Percentiles rank a stretch among this genome's conserved stretches.
Conservation (phyloP, 2,797 vertebrate species). For the Garrulus glandarius region DNA sequence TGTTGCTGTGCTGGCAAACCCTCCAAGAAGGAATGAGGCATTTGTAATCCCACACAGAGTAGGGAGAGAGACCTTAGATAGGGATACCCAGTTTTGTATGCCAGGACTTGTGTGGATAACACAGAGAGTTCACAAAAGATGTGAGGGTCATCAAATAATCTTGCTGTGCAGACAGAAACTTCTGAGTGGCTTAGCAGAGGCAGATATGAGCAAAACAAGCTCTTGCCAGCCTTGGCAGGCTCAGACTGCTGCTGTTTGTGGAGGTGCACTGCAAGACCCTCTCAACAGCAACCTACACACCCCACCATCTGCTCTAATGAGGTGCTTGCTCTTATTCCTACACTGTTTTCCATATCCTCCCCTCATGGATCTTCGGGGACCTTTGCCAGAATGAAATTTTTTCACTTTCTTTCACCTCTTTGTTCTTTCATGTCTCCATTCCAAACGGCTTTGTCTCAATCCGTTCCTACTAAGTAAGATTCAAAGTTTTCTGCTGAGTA, state of each 20-base stretch:
- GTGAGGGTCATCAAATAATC: neutral
- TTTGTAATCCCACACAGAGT: neutral
- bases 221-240: neutral
- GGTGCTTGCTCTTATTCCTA: neutral
- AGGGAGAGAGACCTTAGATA: neutral
- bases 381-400: neutral
- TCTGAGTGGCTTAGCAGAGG: neutral
- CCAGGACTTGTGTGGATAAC: neutral
- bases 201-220: neutral
- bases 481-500: neutral
- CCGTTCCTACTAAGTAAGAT: neutral
- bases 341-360: neutral
- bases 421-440: neutral
- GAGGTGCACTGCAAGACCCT: neutral
- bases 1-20: conserved; percentile 23
- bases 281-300: neutral
- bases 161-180: neutral
- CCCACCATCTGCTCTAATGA: neutral
- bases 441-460: accelerated
- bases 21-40: neutral
- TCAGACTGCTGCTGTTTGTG: accelerated
- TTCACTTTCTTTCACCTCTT: neutral
- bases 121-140: neutral
- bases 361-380: neutral
- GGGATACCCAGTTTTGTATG: neutral